Percentiles rank a stretch among this genome's conserved stretches.
phyloP scores from a whole-genome alignment of 2,797 vertebrate genomes.

The Molothrus ater region DNA sequence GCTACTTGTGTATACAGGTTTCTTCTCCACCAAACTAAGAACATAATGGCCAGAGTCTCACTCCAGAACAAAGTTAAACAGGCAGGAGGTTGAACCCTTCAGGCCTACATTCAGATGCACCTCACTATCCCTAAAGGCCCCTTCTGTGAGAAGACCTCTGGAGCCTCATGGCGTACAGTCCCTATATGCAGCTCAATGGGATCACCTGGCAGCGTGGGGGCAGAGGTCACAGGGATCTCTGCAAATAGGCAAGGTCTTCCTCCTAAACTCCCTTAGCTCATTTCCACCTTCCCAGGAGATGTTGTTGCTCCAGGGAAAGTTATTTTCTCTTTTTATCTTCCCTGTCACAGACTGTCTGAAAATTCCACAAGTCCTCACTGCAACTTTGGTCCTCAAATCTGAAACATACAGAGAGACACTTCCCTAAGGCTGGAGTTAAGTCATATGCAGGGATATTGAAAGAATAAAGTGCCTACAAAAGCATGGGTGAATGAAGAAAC shows the following conservation, averaged over 20 bases:
- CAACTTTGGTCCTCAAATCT: not conserved
- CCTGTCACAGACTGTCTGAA: not conserved
- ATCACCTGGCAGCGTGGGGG: not conserved
- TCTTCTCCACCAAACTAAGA: not conserved
- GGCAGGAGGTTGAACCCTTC: not conserved
- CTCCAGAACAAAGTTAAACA: not conserved
- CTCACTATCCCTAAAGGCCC: not conserved
- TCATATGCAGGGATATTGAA: not conserved
- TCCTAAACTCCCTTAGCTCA: not conserved
- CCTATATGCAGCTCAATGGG: not conserved
- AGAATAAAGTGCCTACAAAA: not conserved
- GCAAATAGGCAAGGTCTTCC: not conserved
- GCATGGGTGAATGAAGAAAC: not conserved
- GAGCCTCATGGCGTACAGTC: not conserved
- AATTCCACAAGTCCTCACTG: not conserved
- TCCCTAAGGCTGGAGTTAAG: not conserved
- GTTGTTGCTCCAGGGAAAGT: not conserved
- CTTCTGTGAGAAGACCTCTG: not conserved
- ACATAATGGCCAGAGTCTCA: not conserved
- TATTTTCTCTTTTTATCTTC: not conserved
- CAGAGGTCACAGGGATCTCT: not conserved
- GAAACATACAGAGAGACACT: not conserved
- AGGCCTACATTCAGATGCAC: not conserved
- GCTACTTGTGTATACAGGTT: not conserved
- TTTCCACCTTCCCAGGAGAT: not conserved